Evolutionary conservation across 2,888 invertebrate species (phyloP), one percentile per base, ranked within the genome.

Genomic region (Notodonta ziczac): DNA sequence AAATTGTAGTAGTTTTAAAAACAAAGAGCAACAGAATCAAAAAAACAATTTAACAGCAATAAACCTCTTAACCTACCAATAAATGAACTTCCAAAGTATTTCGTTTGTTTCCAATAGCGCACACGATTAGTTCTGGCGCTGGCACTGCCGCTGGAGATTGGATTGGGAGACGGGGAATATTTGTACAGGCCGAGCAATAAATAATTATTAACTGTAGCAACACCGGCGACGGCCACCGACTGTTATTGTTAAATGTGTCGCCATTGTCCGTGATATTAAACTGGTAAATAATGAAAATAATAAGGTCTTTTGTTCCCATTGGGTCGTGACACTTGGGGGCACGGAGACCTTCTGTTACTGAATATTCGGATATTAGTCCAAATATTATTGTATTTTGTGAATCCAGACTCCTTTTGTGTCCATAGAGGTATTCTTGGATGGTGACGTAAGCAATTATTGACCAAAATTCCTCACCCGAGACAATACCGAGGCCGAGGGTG

Each of bases 151-250:
- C 42, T 40, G 16, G 46, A 24, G 55, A 76, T 69, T 74, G 74
- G 61, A 57, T 24, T 64, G 72, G 66, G 77, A 66, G 57, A 58
- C 66, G 74, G 67, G 54, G 65, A 74, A 50, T 74, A 66, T 74
- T 74, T 74, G 58, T 35, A 61, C 59, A 56, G 56, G 56, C 44
- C 24, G 7, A 12, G 56, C 24, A 56, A 56, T 56, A 56, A 56
- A 44, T 44, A 56, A 44, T 40, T 56, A 56, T 56, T 56, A 24
- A 44, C 56, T 44, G 24, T 55, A 32, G 55, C 39, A 39, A 55
- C 55, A 55, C 40, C n/a, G 56, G 16, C 24, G 56, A 42, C 56
- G 44, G 8, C 32, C 32, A 4, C 14, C 13, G 55, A 39, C 40
- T 8, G 12, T 52, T 44, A 44, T 44, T 44, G 24, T 44, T 44